Evolutionary conservation across 1,140 invertebrate genomes (phyloP).

Genomic region (Apocrypta bakeri): DNA sequence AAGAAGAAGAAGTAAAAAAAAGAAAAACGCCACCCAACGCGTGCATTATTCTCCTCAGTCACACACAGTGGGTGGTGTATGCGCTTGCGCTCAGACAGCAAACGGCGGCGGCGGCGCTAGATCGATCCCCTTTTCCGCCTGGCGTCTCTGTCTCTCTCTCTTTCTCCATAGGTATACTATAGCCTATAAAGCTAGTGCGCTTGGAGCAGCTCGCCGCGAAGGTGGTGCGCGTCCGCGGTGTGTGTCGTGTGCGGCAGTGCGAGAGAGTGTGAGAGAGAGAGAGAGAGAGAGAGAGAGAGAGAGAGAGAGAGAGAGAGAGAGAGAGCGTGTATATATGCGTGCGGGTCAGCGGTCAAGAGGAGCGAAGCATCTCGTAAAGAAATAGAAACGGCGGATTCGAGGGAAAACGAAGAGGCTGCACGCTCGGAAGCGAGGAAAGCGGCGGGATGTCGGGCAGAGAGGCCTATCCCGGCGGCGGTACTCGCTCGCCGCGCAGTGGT

Average conservation of each 20-base stretch:
- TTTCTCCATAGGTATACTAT: background rate
- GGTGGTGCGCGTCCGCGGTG: background rate
- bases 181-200: background rate
- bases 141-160: background rate
- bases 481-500: conserved; percentile 78
- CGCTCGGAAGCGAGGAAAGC: too few species aligned
- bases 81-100: background rate
- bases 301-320: background rate
- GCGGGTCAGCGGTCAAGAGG: background rate
- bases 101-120: background rate
- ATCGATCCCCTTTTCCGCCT: background rate
- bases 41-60: too few species aligned
- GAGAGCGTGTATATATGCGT: background rate
- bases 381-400: too few species aligned
- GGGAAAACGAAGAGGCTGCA: too few species aligned
- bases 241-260: background rate
- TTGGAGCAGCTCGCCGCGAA: background rate
- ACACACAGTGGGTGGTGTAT: background rate
- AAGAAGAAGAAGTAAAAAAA: too few species aligned
- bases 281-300: background rate
- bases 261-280: background rate
- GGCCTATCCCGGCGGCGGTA: conserved; percentile 67
- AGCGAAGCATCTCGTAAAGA: background rate
- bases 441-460: conserved; percentile 30
- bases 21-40: too few species aligned